These are phyloP conservation scores for Taenaris catops DNA, from an alignment of 2,888 invertebrate species.

Conservation along the genomic window DNA sequence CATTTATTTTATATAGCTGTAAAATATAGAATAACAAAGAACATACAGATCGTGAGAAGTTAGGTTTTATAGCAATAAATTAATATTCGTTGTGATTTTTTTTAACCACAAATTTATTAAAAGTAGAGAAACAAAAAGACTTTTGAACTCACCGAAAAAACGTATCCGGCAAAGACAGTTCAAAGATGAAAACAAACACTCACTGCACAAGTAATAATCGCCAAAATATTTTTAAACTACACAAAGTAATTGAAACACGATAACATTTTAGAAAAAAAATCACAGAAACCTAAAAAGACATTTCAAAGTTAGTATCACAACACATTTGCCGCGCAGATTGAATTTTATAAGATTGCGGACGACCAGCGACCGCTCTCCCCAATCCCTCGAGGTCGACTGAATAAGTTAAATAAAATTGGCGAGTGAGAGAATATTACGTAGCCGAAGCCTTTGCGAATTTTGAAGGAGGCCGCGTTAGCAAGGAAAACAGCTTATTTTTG, in stretches of 20 bases:
- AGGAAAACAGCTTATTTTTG: constrained; percentile 60
- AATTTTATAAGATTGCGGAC: constrained; percentile 50
- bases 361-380: constrained; percentile 40
- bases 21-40: background rate
- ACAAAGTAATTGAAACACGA: constrained; percentile 8
- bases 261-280: too few species aligned
- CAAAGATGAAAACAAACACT: constrained; percentile 21
- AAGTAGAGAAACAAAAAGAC: too few species aligned
- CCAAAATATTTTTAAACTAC: constrained; percentile 13
- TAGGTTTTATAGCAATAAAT: too few species aligned
- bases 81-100: too few species aligned
- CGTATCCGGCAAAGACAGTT: constrained; percentile 24
- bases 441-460: constrained; percentile 47
- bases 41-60: too few species aligned
- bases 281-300: constrained; percentile 17
- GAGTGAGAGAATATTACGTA: constrained; percentile 53
- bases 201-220: constrained; percentile 26
- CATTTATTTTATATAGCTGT: background rate
- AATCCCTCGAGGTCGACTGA: constrained; percentile 69
- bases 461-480: constrained; percentile 59
- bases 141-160: constrained; percentile 26
- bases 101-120: too few species aligned
- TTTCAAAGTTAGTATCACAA: constrained; percentile 22
- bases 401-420: constrained; percentile 45
- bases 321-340: constrained; percentile 49